phyloP scores from a whole-genome alignment of 2,113 vertebrate species.

The Phyllostomus hastatus region DNA sequence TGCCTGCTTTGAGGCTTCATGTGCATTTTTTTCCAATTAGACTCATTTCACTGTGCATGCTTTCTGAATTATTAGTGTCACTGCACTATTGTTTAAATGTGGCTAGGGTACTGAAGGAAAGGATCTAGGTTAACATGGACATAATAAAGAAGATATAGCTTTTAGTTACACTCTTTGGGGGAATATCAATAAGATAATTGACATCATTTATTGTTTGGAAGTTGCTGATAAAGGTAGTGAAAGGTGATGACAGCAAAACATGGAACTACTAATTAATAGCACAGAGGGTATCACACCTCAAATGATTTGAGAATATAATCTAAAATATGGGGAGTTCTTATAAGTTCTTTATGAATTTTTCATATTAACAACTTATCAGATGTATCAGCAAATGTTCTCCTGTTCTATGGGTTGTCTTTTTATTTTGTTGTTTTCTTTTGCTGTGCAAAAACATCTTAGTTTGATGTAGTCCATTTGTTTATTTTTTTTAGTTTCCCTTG shows the following conservation, averaged over 20 bases:
- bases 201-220: neutral
- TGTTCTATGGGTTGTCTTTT: too few relatives aligned
- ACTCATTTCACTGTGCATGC: neutral
- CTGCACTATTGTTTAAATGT: neutral
- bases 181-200: neutral
- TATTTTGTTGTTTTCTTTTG: too few relatives aligned
- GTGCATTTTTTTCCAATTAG: neutral
- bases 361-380: too few relatives aligned
- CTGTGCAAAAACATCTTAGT: too few relatives aligned
- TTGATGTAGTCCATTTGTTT: too few relatives aligned
- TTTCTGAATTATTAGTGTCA: constrained; percentile 28
- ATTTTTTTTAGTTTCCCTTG: too few relatives aligned
- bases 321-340: neutral
- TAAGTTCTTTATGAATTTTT: too few relatives aligned
- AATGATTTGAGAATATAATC: neutral
- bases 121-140: neutral
- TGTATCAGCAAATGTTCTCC: too few relatives aligned
- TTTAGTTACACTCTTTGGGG: neutral
- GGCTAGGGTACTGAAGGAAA: neutral
- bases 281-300: neutral
- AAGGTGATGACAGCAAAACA: neutral
- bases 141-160: neutral
- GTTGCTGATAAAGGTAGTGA: neutral
- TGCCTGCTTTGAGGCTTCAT: neutral
- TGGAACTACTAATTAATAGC: neutral